Evolutionary conservation across 2,113 vertebrate species (phyloP), one percentile per base, ranked within the genome.

Genomic region (Erpornis zantholeuca): DNA sequence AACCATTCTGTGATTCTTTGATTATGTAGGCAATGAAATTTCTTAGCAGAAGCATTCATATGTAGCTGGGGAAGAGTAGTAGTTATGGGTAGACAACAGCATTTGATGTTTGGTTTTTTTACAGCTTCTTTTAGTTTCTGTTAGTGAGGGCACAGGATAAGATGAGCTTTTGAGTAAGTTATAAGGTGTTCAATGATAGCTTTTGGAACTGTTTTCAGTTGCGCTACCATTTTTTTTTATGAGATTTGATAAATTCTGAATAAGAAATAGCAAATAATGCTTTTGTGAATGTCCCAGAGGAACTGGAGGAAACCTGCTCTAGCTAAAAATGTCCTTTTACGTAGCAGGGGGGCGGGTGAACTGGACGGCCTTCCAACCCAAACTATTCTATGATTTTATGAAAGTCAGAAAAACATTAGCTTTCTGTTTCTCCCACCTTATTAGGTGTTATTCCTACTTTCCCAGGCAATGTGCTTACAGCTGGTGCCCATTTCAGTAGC

Each of bases 211-310:
- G 3, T 77, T 88, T 38, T 12, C 47, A 36, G 20, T 21, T 16
- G 4, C 5, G 1, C 3, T 31, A 49, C 13, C 1, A 11, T 33
- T 69, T 73, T 69, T 42, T 76, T 44, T 44, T 0, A 21, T 21
- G 29, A 52, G 27, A 38, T 45, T 9, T 1, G 4, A 65, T 3
- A 44, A 77, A 44, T 44, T 31, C 18, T 44, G 60, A 53, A 25
- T 33, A 78, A 66, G 5, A 15, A 64, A 65, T 9, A 65, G 45
- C 6, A 77, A 86, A 84, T 21, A 70, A 40, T 57, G 28, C 11
- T 79, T 90, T 45, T 65, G 22, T 73, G 54, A 52, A 24, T 20
- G 9, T 35, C 40, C 23, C 31, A 45, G 40, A 73, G 52, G 10
- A 89, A 28, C 11, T 31, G 19, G 31, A 40, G 47, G 20, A 61